Conservation (phyloP, 2,113 vertebrate species). For the Malaclemys terrapin region DNA sequence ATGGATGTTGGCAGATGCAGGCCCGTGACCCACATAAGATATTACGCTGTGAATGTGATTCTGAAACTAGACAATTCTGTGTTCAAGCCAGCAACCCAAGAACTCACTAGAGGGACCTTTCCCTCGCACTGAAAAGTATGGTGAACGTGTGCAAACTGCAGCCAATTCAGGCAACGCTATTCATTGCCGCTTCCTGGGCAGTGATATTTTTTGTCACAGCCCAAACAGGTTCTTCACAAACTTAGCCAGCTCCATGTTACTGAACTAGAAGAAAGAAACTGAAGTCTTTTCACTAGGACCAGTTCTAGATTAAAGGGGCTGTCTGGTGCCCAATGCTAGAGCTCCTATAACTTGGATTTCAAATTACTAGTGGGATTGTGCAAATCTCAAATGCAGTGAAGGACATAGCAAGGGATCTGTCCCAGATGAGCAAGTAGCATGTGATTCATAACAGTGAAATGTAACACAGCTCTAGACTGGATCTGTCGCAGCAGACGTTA, state of each 20-base stretch:
- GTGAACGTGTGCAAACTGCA: rapidly evolving
- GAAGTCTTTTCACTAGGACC: neutral
- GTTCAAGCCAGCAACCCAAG: neutral
- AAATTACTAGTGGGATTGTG: neutral
- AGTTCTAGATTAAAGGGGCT: neutral
- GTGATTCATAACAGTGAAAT: neutral
- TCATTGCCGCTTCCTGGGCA: neutral
- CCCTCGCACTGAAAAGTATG: neutral
- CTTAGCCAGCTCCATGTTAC: neutral
- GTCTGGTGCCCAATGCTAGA: neutral
- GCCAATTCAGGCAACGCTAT: neutral
- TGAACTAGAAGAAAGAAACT: neutral
- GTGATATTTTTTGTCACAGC: neutral
- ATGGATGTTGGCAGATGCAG: neutral
- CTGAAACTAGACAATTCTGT: neutral
- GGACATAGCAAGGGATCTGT: neutral
- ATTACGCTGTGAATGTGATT: rapidly evolving
- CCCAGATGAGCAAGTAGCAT: neutral
- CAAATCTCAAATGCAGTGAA: neutral
- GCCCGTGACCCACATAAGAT: rapidly evolving
- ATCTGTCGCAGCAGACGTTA: neutral
- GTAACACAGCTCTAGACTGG: neutral
- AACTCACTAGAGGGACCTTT: neutral
- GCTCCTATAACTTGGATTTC: neutral
- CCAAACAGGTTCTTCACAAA: neutral